Percentiles rank a stretch among this genome's conserved stretches.
Conservation (phyloP, 2,797 vertebrate genomes). For the Hylomyscus alleni region DNA sequence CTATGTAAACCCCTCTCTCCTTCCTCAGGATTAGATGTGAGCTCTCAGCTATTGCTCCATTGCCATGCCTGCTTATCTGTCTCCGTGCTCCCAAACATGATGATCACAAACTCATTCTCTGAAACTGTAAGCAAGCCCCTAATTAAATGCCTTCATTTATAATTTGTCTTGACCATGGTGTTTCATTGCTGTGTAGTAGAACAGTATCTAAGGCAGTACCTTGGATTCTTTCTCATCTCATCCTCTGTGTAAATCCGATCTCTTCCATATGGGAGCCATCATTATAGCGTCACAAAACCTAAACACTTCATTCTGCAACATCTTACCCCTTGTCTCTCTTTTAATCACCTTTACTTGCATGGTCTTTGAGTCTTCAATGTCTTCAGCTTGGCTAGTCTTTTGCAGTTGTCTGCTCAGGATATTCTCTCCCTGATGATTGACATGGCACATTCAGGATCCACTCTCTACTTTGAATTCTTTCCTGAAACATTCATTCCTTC, state of each 20-base stretch:
- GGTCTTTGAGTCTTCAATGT: not conserved
- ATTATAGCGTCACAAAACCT: not conserved
- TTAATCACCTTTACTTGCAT: not conserved
- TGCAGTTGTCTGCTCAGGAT: not conserved
- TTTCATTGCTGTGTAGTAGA: not conserved
- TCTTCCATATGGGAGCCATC: not conserved
- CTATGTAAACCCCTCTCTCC: not conserved
- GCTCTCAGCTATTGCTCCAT: not conserved
- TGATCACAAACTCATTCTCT: not conserved
- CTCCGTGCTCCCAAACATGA: no score
- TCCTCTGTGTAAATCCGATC: not conserved
- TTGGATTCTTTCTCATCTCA: not conserved
- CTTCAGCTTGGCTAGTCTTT: not conserved
- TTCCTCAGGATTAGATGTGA: not conserved
- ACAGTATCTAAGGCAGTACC: not conserved
- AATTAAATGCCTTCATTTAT: not conserved
- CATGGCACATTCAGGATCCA: not conserved
- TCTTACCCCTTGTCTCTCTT: not conserved
- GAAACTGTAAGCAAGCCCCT: not conserved
- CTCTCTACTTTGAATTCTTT: not conserved
- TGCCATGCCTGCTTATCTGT: not conserved
- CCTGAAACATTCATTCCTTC: not conserved
- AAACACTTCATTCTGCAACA: not conserved
- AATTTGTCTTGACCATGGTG: not conserved
- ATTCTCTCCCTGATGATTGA: not conserved